Evolutionary conservation across 2,888 invertebrate genomes (phyloP), one percentile per base, ranked within the genome.

Genomic region (Frankliniella intonsa): DNA sequence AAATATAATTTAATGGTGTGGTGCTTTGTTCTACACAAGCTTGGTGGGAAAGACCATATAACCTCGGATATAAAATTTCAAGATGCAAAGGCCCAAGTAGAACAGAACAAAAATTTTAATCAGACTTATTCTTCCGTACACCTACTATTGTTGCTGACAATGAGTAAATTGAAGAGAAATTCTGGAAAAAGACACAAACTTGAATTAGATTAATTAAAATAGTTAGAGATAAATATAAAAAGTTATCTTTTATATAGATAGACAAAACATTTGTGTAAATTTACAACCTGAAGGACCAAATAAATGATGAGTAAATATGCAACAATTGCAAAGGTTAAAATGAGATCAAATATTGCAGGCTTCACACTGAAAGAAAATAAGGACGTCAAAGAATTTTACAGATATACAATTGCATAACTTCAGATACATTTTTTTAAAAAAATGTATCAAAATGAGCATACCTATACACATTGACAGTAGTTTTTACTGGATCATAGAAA

Each of bases 321-420:
- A 62, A 94, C 90, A 86, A 99, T 98, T 65, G 92, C 93, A 83
- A 95, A 88, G 0, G 98, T 97, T 19, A 99, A 91, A 85, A 99
- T 94, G 85, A 99, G 92, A 90, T 99, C 99, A 90, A 99, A 99
- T 82, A 98, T 94, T 14, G 99, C 99, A 84, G 99, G 99, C 87
- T 99, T 99, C 10, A 98, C 98, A 88, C 97, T 96, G 91, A 85
- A 92, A 92, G 83, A 84, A 86, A 85, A 85, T 85, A 85, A 82
- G 27, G 50, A 25, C 5, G 22, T 22, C 9, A 80, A 0, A 27
- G 51, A 62, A 55, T 81, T 76, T 19, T 27, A 25, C 11, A n/a
- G 10, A 65, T 50, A 10, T 51, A 82, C 1, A 82, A 12, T 14
- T 69, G 11, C 19, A 69, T 25, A 25, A 51, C 25, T 7, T 17